Evolutionary conservation across 1,140 invertebrate genomes (phyloP), one percentile per base, ranked within the genome.

Genomic region (Drosophila rhopaloa): DNA sequence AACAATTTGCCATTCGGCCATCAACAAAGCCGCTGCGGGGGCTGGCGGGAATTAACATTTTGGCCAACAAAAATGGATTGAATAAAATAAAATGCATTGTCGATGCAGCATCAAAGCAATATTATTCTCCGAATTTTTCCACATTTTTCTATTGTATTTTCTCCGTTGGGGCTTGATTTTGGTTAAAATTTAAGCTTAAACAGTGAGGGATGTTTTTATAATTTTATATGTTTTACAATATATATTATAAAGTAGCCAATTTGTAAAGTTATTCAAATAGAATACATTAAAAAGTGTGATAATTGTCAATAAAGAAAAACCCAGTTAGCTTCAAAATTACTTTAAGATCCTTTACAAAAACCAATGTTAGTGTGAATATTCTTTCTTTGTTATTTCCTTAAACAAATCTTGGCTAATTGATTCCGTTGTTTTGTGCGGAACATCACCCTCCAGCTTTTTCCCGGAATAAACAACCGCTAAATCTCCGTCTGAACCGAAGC

Each of bases 1-100:
- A 88, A 89, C 79, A 79, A 77, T 77, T 79, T 71, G 38, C 50
- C 62, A 79, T 81, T 66, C 77, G 65, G 55, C 54, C 41, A 51
- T 54, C 53, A 54, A 63, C 65, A 70, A 43, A 70, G 35, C 62
- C 63, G 35, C 60, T 41, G 66, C 63, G 41, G 48, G 62, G 41
- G 66, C 16, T n/a, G 10, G 9, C 2, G 10, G 38, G 44, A 41
- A 41, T 71, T 47, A 50, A 71, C 70, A 58, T 57, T 47, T 53
- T 46, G 16, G 27, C 16, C 29, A 48, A 70, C 16, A 37, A 24
- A 29, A 50, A 11, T 35, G 13, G 11, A 38, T 16, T 32, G 6
- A 71, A 48, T 35, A 27, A n/a, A 55, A 57, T 37, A 29, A 35
- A 70, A 43, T 71, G 63, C 63, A 68, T 70, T 70, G 62, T 56